These are phyloP conservation scores for Caenorhabditis zanzibari DNA, from an alignment of 2,888 invertebrate genomes.

Conservation along the genomic window DNA sequence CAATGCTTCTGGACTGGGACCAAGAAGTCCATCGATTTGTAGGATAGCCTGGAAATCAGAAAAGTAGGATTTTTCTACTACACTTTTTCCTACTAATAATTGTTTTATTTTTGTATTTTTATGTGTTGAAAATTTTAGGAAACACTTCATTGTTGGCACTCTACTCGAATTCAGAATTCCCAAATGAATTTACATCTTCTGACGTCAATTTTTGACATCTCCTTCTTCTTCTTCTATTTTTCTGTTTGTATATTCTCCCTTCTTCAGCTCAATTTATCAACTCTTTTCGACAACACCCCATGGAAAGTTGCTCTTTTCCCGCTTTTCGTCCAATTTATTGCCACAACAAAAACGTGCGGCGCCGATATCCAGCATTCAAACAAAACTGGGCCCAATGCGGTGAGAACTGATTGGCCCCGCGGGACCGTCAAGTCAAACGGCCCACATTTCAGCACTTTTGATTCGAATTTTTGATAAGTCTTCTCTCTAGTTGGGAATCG, in stretches of 20 bases:
- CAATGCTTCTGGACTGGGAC: constrained; percentile 77
- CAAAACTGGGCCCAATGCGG: neutral
- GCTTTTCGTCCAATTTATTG: constrained; percentile 60
- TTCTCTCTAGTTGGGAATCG: neutral
- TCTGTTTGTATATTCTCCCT: neutral
- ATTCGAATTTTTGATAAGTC: constrained; percentile 35
- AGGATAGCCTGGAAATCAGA: constrained; percentile 69
- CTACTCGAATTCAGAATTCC: constrained; percentile 47
- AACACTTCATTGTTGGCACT: constrained; percentile 29
- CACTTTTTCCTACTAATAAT: neutral
- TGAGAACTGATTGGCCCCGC: constrained; percentile 51
- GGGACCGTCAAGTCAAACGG: constrained; percentile 22
- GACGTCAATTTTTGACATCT: constrained; percentile 46
- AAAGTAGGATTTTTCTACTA: too few relatives aligned
- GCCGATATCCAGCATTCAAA: neutral
- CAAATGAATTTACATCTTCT: constrained; percentile 40
- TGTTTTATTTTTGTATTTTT: neutral
- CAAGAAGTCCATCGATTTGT: constrained; percentile 76
- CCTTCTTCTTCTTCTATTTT: constrained; percentile 21
- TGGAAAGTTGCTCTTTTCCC: constrained; percentile 46
- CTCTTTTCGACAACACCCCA: constrained; percentile 38
- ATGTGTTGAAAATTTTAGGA: neutral
- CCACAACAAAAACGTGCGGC: constrained; percentile 45
- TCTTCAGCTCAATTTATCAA: constrained; percentile 55
- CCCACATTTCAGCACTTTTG: constrained; percentile 62